Evolutionary conservation across 2,113 vertebrate genomes (phyloP), one percentile per base, ranked within the genome.

Genomic region (Aegithalos caudatus): DNA sequence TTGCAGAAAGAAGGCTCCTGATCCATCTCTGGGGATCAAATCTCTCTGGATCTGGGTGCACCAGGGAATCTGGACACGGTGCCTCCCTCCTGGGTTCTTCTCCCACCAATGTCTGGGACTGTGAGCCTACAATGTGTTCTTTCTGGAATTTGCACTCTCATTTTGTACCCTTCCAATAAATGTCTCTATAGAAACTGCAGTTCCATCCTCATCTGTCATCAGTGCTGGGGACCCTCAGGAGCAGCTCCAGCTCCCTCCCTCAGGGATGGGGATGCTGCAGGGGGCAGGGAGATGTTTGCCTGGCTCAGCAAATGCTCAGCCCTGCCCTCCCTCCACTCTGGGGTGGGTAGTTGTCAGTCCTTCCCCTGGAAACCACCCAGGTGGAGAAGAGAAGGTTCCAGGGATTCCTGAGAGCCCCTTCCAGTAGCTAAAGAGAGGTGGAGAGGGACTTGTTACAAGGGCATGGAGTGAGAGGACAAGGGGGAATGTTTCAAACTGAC

Each of bases 131-230:
- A 0, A 35, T 0, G 0, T 29, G 50, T 65, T 80, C 76, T 51
- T n/a, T 17, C 3, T 62, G 86, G 64, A 54, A 77, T 86, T 77
- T 82, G 47, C 79, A 58, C 60, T 93, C 62, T 45, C 7, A 82
- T 88, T 85, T 96, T 85, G 29, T 45, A 58, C 16, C 28, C 62
- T 80, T 45, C 71, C 86, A 97, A 95, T 96, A 96, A 96, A 97
- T 28, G 42, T 65, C 35, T 85, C 61, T 90, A 1, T 44, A 79
- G 92, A 85, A 91, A 35, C 42, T 2, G 1, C 1, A 5, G 31
- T 11, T 73, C 54, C 53, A 35, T n/a, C 69, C 81, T 86, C 53
- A 1, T 4, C 40, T 58, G 47, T 77, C 54, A 3, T 57, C 64
- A 20, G 4, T 70, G 58, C 58, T 77, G 40, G 11, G 62, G 50